Evolutionary conservation across 2,797 vertebrate species (phyloP), one percentile per base, ranked within the genome.

Genomic region (Coreius guichenoti): DNA sequence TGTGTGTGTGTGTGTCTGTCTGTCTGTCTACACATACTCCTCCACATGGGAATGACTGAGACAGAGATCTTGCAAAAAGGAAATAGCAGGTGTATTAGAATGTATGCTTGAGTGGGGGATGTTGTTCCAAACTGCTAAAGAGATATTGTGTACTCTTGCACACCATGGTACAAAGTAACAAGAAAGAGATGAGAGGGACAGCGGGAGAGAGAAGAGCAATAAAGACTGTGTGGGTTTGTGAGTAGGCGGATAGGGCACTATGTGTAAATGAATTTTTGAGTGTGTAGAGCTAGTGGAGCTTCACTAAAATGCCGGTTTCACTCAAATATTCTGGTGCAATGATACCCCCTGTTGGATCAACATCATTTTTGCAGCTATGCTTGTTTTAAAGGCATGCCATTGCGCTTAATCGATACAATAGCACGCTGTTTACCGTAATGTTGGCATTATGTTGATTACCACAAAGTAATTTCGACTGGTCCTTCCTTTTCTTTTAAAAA

Each of bases 311-410:
- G 63, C 13, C 1, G 39, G 33, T 47, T 84, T 70, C 19, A 69
- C 26, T 12, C 11, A 51, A 49, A 17, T 79, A 6, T 47, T 26
- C 70, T 80, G 81, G 49, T 61, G 45, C 63, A 86, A 89, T 91
- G 80, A 89, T 94, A 92, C 92, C 91, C 91, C 90, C 95, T 88
- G 77, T 87, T 94, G 95, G 85, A 76, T 68, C 47, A 72, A 23
- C 33, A 65, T 31, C 0, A 31, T 77, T 36, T 73, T 54, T 54
- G 47, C 29, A 54, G 13, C 16, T n/a, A 8, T 16, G 29, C 4
- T 80, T 49, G 4, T 23, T 80, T 31, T 80, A 29, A 45, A 43
- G 8, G 75, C 14, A 58, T 56, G n/a, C 58, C n/a, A 63, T 61
- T 51, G 17, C 1, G 17, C 49, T 17, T 51, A 49, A 49, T 49